Percentiles rank a stretch among this genome's conserved stretches.
These are phyloP conservation scores for Bugulina stolonifera DNA, from an alignment of 2,888 invertebrate species.

Conservation along the genomic window DNA sequence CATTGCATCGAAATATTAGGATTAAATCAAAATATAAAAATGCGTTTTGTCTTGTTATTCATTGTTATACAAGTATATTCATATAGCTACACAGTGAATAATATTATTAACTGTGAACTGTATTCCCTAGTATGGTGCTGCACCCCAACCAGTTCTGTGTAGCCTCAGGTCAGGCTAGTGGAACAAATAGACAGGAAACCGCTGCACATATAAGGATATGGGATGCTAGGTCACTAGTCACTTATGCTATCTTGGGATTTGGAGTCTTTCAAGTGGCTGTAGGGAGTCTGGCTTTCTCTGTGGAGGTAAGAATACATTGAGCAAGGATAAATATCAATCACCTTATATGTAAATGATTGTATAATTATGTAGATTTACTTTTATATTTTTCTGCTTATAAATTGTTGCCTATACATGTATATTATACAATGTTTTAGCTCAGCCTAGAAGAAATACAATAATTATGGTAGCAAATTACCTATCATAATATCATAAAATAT, in stretches of 20 bases:
- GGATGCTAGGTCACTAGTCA: constrained; percentile 82
- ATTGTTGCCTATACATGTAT: too few relatives aligned
- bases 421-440: too few relatives aligned
- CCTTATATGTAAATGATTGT: too few relatives aligned
- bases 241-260: constrained; percentile 82
- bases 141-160: constrained; percentile 82
- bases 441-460: too few relatives aligned
- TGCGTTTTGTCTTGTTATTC: too few relatives aligned
- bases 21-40: too few relatives aligned
- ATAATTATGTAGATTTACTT: too few relatives aligned
- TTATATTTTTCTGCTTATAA: too few relatives aligned
- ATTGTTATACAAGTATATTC: not conserved
- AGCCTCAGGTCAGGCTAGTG: constrained; percentile 73
- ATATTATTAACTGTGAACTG: not conserved
- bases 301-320: constrained; percentile 60
- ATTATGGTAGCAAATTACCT: too few relatives aligned
- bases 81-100: not conserved
- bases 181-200: constrained; percentile 62
- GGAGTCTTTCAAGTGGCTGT: constrained; percentile 82
- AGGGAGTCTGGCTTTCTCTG: constrained; percentile 77
- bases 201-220: constrained; percentile 75
- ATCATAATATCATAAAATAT: too few relatives aligned
- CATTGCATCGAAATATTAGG: too few relatives aligned
- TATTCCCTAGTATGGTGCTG: constrained; percentile 67
- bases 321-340: too few relatives aligned